phyloP scores from a whole-genome alignment of 2,888 invertebrate genomes.

The Drosophila borealis region DNA sequence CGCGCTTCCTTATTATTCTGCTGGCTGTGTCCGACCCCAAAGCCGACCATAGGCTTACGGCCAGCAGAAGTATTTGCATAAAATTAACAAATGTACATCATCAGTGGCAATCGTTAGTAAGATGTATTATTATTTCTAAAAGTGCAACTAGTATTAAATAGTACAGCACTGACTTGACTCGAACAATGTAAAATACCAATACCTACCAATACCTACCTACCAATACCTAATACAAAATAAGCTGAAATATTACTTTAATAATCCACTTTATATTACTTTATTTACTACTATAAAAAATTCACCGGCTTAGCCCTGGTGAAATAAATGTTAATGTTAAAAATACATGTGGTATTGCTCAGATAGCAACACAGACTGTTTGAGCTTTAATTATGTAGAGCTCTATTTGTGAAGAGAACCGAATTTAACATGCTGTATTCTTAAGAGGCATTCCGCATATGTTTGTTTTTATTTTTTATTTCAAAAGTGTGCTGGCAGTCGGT shows the following conservation, averaged over 20 bases:
- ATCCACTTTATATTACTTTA: too few species aligned
- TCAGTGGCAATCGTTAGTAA: slow-evolving; percentile 8
- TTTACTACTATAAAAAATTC: too few species aligned
- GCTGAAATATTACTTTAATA: too few species aligned
- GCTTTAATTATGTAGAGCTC: too few species aligned
- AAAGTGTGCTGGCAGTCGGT: slow-evolving; percentile 6
- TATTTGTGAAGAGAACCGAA: too few species aligned
- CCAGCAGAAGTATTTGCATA: slow-evolving; percentile 57
- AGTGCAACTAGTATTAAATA: too few species aligned
- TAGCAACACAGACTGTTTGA: too few species aligned
- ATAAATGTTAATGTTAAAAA: too few species aligned
- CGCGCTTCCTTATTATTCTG: slow-evolving; percentile 60
- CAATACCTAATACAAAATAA: too few species aligned
- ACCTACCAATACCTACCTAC: too few species aligned
- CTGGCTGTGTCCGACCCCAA: slow-evolving; percentile 28
- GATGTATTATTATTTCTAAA: neutral
- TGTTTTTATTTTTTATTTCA: neutral
- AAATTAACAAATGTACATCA: slow-evolving; percentile 64
- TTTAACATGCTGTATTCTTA: neutral
- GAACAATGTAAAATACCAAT: neutral
- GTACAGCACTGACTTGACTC: neutral
- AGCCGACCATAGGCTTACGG: slow-evolving; percentile 23
- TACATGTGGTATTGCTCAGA: too few species aligned
- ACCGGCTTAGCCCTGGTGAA: too few species aligned
- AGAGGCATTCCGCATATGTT: neutral